Conservation (phyloP, 2,888 invertebrate species). For the Luffia ferchaultella region DNA sequence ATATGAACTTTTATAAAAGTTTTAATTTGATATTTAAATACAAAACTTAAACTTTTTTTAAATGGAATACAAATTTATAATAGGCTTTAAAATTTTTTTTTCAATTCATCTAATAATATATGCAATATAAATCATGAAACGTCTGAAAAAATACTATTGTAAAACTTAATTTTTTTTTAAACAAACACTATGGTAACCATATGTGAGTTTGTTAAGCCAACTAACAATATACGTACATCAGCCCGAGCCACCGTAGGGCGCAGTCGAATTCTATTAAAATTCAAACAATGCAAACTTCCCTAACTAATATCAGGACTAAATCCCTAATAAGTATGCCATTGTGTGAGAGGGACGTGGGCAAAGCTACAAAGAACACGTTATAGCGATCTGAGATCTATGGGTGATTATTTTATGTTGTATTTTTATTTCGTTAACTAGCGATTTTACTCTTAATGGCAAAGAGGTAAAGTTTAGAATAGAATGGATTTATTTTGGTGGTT, state of each 20-base stretch:
- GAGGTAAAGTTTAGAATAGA: neutral
- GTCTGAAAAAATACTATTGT: neutral
- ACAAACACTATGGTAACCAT: neutral
- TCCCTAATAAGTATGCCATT: slow-evolving; percentile 68
- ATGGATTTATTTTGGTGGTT: neutral
- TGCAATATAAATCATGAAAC: too few species aligned
- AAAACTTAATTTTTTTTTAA: neutral
- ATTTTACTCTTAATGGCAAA: neutral
- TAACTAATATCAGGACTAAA: slow-evolving; percentile 67
- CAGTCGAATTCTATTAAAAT: slow-evolving; percentile 60
- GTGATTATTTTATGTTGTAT: slow-evolving; percentile 12
- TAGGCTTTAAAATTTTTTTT: too few species aligned
- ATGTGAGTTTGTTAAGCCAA: neutral
- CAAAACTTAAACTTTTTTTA: too few species aligned
- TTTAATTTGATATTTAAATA: too few species aligned
- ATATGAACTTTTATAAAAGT: too few species aligned
- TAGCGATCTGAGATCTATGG: slow-evolving; percentile 44
- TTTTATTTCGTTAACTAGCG: slow-evolving; percentile 1
- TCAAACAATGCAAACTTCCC: slow-evolving; percentile 63
- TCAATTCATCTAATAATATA: too few species aligned
- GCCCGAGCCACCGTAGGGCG: slow-evolving; percentile 55
- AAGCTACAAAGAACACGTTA: slow-evolving; percentile 63
- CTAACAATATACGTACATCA: slow-evolving; percentile 27
- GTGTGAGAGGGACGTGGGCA: slow-evolving; percentile 61
- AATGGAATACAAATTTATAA: too few species aligned